Evolutionary conservation across 2,797 vertebrate genomes (phyloP).

Genomic region (Phrynocephalus vlangalii): DNA sequence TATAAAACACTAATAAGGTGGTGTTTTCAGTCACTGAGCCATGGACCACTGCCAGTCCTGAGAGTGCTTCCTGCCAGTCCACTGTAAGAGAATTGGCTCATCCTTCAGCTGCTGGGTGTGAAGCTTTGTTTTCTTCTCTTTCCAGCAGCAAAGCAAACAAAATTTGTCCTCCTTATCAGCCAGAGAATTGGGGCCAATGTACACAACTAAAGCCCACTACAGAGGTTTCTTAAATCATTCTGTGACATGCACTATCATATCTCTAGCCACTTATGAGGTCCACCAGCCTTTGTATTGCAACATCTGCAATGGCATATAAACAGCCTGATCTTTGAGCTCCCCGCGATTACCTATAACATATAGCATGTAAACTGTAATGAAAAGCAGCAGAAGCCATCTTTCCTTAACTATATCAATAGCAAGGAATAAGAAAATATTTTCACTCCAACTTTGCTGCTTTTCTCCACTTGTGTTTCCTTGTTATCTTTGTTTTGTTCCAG

Average conservation of each 20-base stretch:
- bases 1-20: not conserved
- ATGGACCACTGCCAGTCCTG: conserved; percentile 11
- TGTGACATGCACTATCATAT: not conserved
- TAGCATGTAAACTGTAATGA: too few relatives aligned
- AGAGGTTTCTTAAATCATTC: not conserved
- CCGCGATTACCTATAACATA: too few relatives aligned
- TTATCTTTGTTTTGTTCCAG: too few relatives aligned
- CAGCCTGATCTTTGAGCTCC: not conserved
- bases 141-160: conserved; percentile 19
- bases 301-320: not conserved
- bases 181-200: not conserved
- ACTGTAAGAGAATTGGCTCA: conserved; percentile 20
- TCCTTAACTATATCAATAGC: too few relatives aligned
- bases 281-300: not conserved
- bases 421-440: too few relatives aligned
- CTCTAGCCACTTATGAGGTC: not conserved
- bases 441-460: too few relatives aligned
- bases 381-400: not conserved
- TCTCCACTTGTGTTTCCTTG: too few relatives aligned
- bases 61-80: conserved; percentile 18
- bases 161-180: not conserved
- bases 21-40: conserved; percentile 22
- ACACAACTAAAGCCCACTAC: not conserved
- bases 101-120: conserved; percentile 14
- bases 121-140: conserved; percentile 14